Evolutionary conservation across 2,113 vertebrate species (phyloP).

Genomic region (Sclerurus mexicanus): DNA sequence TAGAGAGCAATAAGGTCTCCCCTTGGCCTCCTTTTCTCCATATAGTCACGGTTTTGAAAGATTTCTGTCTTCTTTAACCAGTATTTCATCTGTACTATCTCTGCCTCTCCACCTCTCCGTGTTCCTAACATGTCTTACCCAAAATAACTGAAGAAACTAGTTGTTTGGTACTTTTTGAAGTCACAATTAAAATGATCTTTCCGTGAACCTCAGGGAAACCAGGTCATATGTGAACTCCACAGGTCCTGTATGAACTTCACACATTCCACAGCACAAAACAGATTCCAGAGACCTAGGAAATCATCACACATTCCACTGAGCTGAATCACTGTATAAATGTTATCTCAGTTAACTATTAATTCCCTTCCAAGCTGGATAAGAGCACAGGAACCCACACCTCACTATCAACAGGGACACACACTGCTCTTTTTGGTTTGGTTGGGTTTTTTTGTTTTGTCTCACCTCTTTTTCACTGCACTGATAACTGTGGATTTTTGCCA

Average conservation of each 20-base stretch:
- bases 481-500: conserved; percentile 11
- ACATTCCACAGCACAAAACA: neutral
- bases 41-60: neutral
- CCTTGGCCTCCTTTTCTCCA: neutral
- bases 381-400: conserved; percentile 6
- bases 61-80: neutral
- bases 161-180: neutral
- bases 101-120: neutral
- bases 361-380: neutral
- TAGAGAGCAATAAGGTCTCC: neutral
- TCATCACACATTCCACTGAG: neutral
- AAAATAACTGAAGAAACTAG: neutral
- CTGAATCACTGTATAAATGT: neutral
- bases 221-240: neutral
- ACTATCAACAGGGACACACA: neutral
- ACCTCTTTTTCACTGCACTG: neutral
- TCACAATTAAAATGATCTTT: neutral
- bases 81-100: neutral
- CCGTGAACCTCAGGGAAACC: neutral
- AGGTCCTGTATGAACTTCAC: neutral
- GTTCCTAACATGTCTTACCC: neutral
- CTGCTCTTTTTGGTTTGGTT: neutral
- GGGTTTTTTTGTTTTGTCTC: neutral
- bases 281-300: neutral
- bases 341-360: neutral